These are phyloP conservation scores for Holothuria glaberrima DNA, from an alignment of 35 echinoderm and acorn worm genomes.

Conservation along the genomic window DNA sequence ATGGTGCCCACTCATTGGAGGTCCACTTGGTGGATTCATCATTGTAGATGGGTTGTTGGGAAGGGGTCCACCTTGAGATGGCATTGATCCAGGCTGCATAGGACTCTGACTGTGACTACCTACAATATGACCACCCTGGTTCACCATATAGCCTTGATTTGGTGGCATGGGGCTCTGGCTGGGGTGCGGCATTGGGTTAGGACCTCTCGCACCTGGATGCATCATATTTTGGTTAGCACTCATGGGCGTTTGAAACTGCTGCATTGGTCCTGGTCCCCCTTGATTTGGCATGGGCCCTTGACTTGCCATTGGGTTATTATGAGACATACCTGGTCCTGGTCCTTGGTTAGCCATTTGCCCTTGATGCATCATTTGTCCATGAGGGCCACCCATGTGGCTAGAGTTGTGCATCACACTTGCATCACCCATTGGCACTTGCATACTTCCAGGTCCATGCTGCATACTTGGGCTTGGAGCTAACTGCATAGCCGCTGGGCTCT, in stretches of 20 bases:
- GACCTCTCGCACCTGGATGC: conserved; percentile 32
- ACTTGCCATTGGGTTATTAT: conserved; percentile 48
- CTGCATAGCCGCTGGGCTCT: conserved; percentile 51
- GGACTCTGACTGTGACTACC: conserved; percentile 23
- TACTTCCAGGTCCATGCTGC: conserved; percentile 45
- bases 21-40: conserved; percentile 53
- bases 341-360: conserved; percentile 65
- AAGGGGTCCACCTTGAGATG: conserved; percentile 59
- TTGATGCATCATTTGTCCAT: conserved; percentile 70
- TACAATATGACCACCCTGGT: conserved; percentile 60
- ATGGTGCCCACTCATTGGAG: conserved; percentile 53
- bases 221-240: conserved; percentile 32
- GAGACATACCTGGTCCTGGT: conserved; percentile 29
- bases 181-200: conserved; percentile 31
- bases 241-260: conserved; percentile 54
- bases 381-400: conserved; percentile 55
- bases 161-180: conserved; percentile 51
- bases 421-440: conserved; percentile 60
- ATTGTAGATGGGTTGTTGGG: conserved; percentile 56
- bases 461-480: conserved; percentile 32
- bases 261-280: conserved; percentile 44
- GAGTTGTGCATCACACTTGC: conserved; percentile 39
- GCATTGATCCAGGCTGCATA: conserved; percentile 50
- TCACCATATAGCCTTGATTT: conserved; percentile 65
- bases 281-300: conserved; percentile 73